Evolutionary conservation across 2,888 invertebrate species (phyloP).

Genomic region (Smittia sp.): DNA sequence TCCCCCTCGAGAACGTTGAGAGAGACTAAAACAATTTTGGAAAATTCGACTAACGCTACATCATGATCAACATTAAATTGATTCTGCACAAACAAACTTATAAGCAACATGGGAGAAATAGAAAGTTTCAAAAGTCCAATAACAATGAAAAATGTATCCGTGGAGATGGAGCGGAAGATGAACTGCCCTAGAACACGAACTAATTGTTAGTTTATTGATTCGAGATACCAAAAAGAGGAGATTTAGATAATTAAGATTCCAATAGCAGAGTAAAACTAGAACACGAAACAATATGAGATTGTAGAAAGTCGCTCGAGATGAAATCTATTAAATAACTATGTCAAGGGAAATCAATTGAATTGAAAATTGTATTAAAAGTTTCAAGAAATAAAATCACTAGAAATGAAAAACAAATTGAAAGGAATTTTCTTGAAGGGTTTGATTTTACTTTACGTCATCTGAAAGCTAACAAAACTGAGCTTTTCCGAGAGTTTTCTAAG

Average conservation of each 20-base stretch:
- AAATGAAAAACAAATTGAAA: not conserved
- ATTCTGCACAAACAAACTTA: not conserved
- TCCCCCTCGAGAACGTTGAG: not conserved
- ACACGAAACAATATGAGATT: not conserved
- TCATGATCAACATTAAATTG: slow-evolving; percentile 24
- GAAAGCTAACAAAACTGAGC: too few relatives aligned
- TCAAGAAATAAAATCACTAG: slow-evolving; percentile 15
- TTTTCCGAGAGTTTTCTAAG: too few relatives aligned
- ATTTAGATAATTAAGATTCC: slow-evolving; percentile 17
- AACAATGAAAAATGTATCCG: not conserved
- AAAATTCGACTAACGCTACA: not conserved
- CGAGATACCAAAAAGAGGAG: not conserved
- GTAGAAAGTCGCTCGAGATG: not conserved
- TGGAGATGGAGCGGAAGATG: not conserved
- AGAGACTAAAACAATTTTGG: not conserved
- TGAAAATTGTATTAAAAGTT: slow-evolving; percentile 6
- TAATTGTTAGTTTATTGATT: slow-evolving; percentile 15
- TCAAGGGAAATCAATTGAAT: slow-evolving; percentile 2
- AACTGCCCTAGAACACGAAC: slow-evolving; percentile 16
- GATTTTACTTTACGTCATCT: too few relatives aligned
- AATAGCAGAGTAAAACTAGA: not conserved
- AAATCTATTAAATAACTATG: slow-evolving; percentile 10
- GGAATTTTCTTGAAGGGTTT: not conserved
- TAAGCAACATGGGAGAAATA: not conserved
- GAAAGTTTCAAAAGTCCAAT: not conserved